Evolutionary conservation across 2,888 invertebrate species (phyloP).

Genomic region (Noctua comes): DNA sequence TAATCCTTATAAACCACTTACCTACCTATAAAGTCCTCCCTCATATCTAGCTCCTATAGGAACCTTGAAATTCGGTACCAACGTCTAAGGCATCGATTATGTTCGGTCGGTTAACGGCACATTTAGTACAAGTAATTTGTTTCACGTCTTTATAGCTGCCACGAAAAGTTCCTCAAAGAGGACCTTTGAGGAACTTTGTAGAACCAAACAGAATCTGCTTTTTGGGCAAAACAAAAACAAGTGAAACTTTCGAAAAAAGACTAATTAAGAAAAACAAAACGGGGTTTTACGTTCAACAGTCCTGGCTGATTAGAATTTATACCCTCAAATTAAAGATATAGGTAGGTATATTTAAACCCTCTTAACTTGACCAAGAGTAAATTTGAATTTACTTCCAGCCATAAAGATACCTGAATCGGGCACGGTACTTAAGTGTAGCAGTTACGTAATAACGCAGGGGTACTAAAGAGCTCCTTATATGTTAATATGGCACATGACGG

Average conservation of each 20-base stretch:
- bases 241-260: not conserved
- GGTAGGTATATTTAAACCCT: not conserved
- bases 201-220: not conserved
- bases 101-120: conserved; percentile 65
- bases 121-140: conserved; percentile 66
- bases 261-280: not conserved
- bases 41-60: conserved; percentile 2
- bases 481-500: conserved; percentile 82
- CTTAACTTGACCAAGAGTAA: conserved; percentile 44
- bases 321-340: not conserved
- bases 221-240: not conserved
- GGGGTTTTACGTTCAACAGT: not conserved
- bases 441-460: conserved; percentile 66
- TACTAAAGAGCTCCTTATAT: conserved; percentile 79
- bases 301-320: not conserved
- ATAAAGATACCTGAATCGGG: conserved; percentile 59
- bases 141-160: conserved; percentile 55
- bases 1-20: not conserved
- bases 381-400: conserved; percentile 54
- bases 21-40: not conserved
- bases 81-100: conserved; percentile 39
- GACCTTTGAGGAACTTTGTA: not conserved
- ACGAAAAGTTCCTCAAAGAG: not conserved
- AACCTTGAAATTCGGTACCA: conserved; percentile 37
- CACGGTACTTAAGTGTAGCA: conserved; percentile 53